phyloP scores from a whole-genome alignment of 1,140 invertebrate species.

The Eueides isabella region DNA sequence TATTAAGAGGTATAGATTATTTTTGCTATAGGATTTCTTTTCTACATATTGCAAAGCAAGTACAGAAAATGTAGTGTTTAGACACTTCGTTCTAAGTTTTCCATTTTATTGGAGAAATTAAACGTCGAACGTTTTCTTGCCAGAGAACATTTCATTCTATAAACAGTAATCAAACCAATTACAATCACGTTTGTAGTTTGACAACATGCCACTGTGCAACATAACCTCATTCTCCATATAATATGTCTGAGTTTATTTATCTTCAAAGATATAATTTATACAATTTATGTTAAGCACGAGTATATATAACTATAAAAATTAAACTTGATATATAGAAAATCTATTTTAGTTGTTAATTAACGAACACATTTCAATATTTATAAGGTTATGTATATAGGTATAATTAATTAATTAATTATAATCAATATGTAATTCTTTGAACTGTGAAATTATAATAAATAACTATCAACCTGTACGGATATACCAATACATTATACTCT shows the following conservation, averaged over 20 bases:
- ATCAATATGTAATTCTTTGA: constrained; percentile 1
- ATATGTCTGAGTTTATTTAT: neutral
- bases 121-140: no score
- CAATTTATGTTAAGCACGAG: neutral
- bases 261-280: neutral
- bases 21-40: neutral
- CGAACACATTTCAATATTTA: constrained; percentile 1
- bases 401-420: constrained; percentile 10
- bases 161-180: neutral
- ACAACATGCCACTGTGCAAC: no score
- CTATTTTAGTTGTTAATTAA: constrained; percentile 9
- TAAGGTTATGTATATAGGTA: neutral
- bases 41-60: neutral
- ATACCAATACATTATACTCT: neutral
- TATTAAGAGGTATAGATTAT: neutral
- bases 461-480: neutral
- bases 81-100: no score
- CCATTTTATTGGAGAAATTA: no score
- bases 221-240: neutral
- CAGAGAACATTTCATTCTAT: neutral
- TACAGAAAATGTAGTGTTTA: no score
- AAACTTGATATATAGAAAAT: constrained; percentile 2
- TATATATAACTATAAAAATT: neutral
- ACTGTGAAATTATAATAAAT: constrained; percentile 10
- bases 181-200: neutral